phyloP scores from a whole-genome alignment of 2,113 vertebrate species.

The Chaetura pelagica region DNA sequence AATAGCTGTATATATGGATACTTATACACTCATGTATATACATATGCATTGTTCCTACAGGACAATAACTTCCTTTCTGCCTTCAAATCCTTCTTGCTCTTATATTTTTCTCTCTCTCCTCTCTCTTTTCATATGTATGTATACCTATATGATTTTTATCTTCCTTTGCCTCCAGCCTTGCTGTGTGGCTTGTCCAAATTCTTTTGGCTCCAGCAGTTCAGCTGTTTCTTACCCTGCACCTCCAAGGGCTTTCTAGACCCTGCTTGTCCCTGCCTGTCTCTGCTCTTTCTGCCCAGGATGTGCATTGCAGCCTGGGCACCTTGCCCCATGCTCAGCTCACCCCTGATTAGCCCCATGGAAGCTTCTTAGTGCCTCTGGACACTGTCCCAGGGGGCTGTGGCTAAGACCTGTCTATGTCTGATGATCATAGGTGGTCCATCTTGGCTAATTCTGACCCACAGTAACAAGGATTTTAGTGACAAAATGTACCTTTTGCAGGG shows the following conservation, averaged over 20 bases:
- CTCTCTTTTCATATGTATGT: no score
- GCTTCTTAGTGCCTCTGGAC: not conserved
- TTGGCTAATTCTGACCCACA: not conserved
- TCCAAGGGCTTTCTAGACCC: not conserved
- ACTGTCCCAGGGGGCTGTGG: not conserved
- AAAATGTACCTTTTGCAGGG: not conserved
- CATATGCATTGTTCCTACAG: fast-evolving
- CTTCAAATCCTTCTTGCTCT: not conserved
- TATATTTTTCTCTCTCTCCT: not conserved
- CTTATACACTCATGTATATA: no score
- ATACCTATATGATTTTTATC: not conserved
- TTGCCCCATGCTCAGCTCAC: not conserved
- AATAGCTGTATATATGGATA: not conserved
- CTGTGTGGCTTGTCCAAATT: not conserved
- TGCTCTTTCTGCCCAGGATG: not conserved
- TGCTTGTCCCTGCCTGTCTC: not conserved
- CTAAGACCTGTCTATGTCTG: not conserved
- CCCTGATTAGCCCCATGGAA: not conserved
- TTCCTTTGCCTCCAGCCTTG: not conserved
- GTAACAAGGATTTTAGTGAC: not conserved
- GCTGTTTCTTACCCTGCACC: not conserved
- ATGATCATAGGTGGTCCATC: fast-evolving
- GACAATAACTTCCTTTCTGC: not conserved
- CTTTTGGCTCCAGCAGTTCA: fast-evolving
- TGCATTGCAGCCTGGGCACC: fast-evolving